Evolutionary conservation across 2,113 vertebrate genomes (phyloP).

Genomic region (Platanista minor): DNA sequence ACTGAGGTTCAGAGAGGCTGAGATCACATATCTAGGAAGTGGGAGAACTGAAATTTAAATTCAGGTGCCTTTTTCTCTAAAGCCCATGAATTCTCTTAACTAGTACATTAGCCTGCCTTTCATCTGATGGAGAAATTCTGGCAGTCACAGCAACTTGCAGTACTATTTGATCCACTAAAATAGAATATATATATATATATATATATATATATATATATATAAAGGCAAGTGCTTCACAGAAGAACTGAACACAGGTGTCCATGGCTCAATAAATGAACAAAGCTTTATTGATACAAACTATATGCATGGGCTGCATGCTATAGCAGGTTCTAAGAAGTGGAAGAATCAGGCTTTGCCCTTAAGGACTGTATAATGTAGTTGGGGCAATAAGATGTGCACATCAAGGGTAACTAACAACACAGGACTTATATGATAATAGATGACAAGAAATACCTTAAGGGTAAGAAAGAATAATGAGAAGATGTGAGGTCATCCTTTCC

Average conservation of each 20-base stretch:
- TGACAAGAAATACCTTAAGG: conserved; percentile 60
- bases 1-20: neutral
- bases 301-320: neutral
- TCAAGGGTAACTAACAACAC: conserved; percentile 5
- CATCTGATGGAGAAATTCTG: neutral
- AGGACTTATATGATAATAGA: conserved; percentile 46
- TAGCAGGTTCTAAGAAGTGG: neutral
- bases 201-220: neutral
- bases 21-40: neutral
- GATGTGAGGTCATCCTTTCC: conserved; percentile 41
- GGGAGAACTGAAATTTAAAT: neutral
- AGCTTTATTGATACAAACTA: neutral
- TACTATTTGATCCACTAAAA: neutral
- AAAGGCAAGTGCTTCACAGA: neutral
- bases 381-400: neutral
- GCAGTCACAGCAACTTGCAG: neutral
- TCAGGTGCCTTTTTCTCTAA: neutral
- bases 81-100: neutral
- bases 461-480: conserved; percentile 41
- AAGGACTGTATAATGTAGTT: neutral
- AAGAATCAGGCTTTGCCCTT: neutral
- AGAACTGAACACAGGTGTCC: neutral
- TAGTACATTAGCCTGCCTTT: neutral
- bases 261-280: neutral
- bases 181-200: neutral